Evolutionary conservation across 2,113 vertebrate species (phyloP), one percentile per base, ranked within the genome.

Genomic region (Vimba vimba): DNA sequence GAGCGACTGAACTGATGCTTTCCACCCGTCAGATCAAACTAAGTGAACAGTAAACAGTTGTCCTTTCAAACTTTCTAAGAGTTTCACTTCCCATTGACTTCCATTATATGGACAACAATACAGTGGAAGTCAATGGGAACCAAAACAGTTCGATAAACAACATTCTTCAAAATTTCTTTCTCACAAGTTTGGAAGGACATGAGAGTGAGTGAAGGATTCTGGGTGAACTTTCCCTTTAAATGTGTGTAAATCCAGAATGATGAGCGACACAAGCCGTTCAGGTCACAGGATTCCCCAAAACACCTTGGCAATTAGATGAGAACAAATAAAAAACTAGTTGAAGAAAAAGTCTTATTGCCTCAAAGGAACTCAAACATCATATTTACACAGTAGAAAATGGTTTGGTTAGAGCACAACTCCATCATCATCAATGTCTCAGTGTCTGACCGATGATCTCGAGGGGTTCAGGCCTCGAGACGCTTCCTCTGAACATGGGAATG

Each of bases 311-410:
- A 55, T 80, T 23, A 55, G 6, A 83, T 68, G 91, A 79, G 87
- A 62, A 86, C 27, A 90, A 92, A 90, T 39, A 33, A 79, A 89
- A 39, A 71, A 39, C 43, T 30, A 81, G 66, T 66, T 66, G 62
- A 86, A 91, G 86, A 39, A 59, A 69, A 92, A 85, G 85, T 91
- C 89, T 93, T 93, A 94, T 94, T 94, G 93, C 92, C 86, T 86
- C 91, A 85, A 89, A 88, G 68, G 71, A 75, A 92, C 91, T 89
- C 33, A 87, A 92, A 69, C 88, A 86, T 52, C 89, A 69, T 89
- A 91, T 89, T 89, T 88, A 94, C 87, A 94, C 86, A 87, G 89
- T 91, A 92, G 91, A 89, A 91, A 92, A 92, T 82, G 81, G 88
- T 92, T 94, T 92, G 90, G 68, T 71, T 43, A 71, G 68, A n/a